Percentiles rank a stretch among this genome's conserved stretches.
Evolutionary conservation across 2,888 invertebrate species (phyloP).

Genomic region (Melinopterus prodromus): DNA sequence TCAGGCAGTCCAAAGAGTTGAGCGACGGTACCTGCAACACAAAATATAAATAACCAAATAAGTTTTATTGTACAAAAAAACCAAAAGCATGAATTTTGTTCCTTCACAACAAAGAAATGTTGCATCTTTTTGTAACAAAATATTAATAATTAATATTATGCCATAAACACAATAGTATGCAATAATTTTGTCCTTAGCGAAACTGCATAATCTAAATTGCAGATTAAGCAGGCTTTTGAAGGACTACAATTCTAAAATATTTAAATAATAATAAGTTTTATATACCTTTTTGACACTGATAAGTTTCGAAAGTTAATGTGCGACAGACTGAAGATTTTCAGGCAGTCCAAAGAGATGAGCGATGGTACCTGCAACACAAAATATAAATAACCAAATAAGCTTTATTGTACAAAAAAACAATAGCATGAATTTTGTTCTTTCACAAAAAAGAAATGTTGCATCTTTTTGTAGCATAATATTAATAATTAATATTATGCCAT

Average conservation of each 20-base stretch:
- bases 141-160: slow-evolving; percentile 13
- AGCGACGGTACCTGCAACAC: no score
- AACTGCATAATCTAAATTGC: slow-evolving; percentile 47
- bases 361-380: no score
- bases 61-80: no score
- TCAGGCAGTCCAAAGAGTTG: no score
- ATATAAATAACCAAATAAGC: no score
- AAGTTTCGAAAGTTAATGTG: no score
- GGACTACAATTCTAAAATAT: slow-evolving; percentile 45
- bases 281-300: no score
- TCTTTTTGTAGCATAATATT: slow-evolving; percentile 19
- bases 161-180: slow-evolving; percentile 28
- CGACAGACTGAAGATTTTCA: no score
- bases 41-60: no score
- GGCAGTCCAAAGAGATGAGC: no score
- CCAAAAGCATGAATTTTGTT: no score
- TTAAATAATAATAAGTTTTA: no score
- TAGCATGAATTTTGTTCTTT: slow-evolving; percentile 9
- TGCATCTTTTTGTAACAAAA: slow-evolving; percentile 19
- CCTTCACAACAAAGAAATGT: slow-evolving; percentile 7
- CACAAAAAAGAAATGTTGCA: slow-evolving; percentile 28
- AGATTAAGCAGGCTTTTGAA: slow-evolving; percentile 53
- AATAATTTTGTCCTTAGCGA: slow-evolving; percentile 53
- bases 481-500: slow-evolving; percentile 9
- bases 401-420: slow-evolving; percentile 30